Evolutionary conservation across 2,113 vertebrate species (phyloP).

Genomic region (Aspidoscelis tigris): DNA sequence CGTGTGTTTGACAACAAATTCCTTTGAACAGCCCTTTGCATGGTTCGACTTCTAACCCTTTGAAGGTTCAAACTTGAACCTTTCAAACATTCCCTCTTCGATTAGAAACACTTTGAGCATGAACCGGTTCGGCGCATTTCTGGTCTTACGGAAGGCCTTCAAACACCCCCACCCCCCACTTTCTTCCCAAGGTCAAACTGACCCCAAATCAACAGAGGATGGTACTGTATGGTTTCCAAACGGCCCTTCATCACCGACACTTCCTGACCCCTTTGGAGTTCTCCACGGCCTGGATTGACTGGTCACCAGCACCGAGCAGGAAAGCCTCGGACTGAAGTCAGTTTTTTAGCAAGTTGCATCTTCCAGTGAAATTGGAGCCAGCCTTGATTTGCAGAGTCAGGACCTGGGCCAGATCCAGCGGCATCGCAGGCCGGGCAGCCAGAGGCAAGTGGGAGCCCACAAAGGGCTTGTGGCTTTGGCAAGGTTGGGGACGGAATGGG

Average conservation of each 20-base stretch:
- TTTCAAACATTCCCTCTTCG: too few relatives aligned
- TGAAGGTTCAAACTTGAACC: too few relatives aligned
- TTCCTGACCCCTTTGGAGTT: neutral
- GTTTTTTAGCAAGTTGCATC: neutral
- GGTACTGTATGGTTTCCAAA: neutral
- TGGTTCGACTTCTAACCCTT: too few relatives aligned
- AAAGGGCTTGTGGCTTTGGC: neutral
- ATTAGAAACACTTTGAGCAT: too few relatives aligned
- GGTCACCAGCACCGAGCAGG: neutral
- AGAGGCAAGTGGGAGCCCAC: neutral
- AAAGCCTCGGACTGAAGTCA: neutral
- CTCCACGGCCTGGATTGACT: neutral
- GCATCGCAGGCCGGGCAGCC: neutral
- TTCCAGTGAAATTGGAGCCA: conserved; percentile 5
- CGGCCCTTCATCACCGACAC: too few relatives aligned
- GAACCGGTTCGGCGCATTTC: too few relatives aligned
- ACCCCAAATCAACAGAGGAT: neutral
- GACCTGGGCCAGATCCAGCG: neutral
- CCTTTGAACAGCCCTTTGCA: too few relatives aligned
- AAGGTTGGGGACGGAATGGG: neutral
- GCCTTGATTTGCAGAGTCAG: conserved; percentile 5
- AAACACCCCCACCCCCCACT: neutral
- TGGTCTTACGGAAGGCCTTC: too few relatives aligned
- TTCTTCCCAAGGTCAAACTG: neutral
- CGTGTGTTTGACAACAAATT: too few relatives aligned